Percentiles rank a stretch among this genome's conserved stretches.
These are phyloP conservation scores for Nezara viridula DNA, from an alignment of 2,888 invertebrate species.

Conservation along the genomic window DNA sequence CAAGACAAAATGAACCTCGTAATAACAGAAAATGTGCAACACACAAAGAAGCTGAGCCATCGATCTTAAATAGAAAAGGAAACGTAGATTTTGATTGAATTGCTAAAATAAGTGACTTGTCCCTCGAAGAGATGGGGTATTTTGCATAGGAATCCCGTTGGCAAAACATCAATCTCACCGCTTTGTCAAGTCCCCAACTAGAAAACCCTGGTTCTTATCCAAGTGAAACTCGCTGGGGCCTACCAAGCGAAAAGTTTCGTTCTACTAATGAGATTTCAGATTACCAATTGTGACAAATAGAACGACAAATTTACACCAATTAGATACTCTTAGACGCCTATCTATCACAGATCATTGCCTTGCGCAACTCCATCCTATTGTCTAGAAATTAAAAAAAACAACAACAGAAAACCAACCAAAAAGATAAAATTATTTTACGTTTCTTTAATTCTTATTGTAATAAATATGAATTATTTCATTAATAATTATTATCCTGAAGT, in stretches of 20 bases:
- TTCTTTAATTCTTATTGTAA: neutral
- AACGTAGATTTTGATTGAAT: neutral
- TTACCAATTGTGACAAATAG: conserved; percentile 46
- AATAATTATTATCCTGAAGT: neutral
- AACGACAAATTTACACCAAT: conserved; percentile 45
- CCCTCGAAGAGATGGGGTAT: neutral
- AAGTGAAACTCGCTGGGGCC: conserved; percentile 9
- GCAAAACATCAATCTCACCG: neutral
- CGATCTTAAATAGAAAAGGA: neutral
- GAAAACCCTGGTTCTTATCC: neutral
- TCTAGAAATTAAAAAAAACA: neutral
- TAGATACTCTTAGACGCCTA: neutral
- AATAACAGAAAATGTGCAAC: too few species aligned
- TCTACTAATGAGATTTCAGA: neutral
- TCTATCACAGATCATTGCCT: neutral
- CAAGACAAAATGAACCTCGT: too few species aligned
- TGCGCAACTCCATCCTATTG: neutral
- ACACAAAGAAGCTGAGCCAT: neutral
- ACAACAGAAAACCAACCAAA: neutral
- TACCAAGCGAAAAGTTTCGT: conserved; percentile 37
- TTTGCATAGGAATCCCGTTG: neutral
- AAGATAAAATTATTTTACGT: neutral
- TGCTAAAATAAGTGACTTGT: neutral
- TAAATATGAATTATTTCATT: neutral
- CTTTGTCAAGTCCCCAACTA: conserved; percentile 18